Conservation (phyloP, 2,888 invertebrate species). For the Heteropelma amictum region DNA sequence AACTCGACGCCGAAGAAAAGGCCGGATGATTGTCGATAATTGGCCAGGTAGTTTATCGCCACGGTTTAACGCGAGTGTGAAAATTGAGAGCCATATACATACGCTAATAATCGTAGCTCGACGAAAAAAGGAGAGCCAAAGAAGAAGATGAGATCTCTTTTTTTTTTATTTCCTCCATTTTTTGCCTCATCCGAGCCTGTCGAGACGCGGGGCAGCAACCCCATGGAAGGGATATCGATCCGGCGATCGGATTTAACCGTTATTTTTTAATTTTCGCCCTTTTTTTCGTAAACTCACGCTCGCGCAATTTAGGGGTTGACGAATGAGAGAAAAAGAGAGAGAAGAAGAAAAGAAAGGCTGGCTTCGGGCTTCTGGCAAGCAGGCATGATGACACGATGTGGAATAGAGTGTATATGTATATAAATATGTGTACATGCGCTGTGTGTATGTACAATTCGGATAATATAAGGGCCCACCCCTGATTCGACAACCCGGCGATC, state of each 20-base stretch:
- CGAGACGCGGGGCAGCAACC: neutral
- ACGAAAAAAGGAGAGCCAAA: slow-evolving; percentile 21
- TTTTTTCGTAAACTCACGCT: slow-evolving; percentile 69
- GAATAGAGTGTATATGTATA: neutral
- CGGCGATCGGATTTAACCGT: slow-evolving; percentile 59
- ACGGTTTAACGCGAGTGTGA: slow-evolving; percentile 57
- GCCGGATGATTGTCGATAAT: slow-evolving; percentile 56
- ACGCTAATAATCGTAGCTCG: slow-evolving; percentile 39
- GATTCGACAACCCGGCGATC: slow-evolving; percentile 48
- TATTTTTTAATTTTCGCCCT: slow-evolving; percentile 61
- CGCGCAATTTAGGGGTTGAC: slow-evolving; percentile 65
- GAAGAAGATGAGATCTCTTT: slow-evolving; percentile 15
- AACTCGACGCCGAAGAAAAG: slow-evolving; percentile 1
- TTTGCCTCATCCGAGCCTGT: no score
- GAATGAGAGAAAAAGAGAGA: slow-evolving; percentile 16
- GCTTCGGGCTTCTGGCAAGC: slow-evolving; percentile 18
- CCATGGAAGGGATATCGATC: neutral
- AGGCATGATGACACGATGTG: slow-evolving; percentile 46
- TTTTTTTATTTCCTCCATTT: neutral
- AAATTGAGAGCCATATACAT: slow-evolving; percentile 41
- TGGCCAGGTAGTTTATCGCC: slow-evolving; percentile 37
- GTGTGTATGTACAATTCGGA: neutral
- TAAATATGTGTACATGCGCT: neutral
- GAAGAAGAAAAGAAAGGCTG: neutral
- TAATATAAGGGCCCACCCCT: slow-evolving; percentile 41